phyloP scores from a whole-genome alignment of 1,140 invertebrate species.

The Cydia pomonella region DNA sequence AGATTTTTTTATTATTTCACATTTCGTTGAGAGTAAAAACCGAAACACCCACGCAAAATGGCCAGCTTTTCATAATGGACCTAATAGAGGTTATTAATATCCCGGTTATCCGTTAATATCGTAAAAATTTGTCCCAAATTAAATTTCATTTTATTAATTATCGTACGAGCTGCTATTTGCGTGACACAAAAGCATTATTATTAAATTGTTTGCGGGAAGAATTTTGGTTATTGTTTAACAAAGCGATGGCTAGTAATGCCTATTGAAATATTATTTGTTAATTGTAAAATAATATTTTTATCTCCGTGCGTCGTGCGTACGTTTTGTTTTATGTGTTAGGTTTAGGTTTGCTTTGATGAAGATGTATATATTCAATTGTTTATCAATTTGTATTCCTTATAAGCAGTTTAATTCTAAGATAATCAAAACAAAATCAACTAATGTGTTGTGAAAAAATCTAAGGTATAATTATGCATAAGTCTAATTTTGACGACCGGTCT shows the following conservation, averaged over 20 bases:
- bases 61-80: conserved; percentile 22
- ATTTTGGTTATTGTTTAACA: conserved; percentile 14
- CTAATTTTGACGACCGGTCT: no score
- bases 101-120: conserved; percentile 16
- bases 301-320: not conserved
- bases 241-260: not conserved
- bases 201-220: conserved; percentile 23
- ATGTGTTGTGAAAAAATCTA: no score
- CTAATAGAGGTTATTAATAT: conserved; percentile 23
- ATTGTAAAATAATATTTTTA: not conserved
- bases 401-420: no score
- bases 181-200: conserved; percentile 30
- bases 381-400: no score
- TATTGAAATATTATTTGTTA: not conserved
- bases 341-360: no score
- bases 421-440: no score
- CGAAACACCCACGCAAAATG: conserved; percentile 9
- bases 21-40: not conserved
- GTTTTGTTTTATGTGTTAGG: not conserved
- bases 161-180: conserved; percentile 14
- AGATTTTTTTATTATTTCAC: not conserved
- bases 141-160: conserved; percentile 31
- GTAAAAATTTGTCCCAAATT: conserved; percentile 18
- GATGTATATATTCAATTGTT: no score
- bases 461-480: no score